Percentiles rank a stretch among this genome's conserved stretches.
These are phyloP conservation scores for Andrena praecox DNA, from an alignment of 2,888 invertebrate genomes.

Conservation along the genomic window DNA sequence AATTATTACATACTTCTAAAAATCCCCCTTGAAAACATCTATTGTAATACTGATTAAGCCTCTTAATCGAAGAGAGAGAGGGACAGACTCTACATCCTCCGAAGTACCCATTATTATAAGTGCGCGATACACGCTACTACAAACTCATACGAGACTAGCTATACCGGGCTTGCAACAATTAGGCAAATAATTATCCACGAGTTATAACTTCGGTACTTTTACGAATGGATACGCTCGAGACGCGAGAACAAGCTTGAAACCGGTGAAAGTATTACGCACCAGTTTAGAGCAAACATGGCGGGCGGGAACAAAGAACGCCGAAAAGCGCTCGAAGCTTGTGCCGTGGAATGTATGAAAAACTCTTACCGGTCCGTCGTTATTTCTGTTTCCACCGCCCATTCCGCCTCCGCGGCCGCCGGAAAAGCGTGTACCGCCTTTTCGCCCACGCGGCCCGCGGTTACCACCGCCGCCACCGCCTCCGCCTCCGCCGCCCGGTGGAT, in stretches of 20 bases:
- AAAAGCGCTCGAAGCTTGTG: background rate
- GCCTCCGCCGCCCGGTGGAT: constrained; percentile 71
- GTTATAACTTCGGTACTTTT: background rate
- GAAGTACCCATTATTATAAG: background rate
- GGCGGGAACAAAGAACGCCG: background rate
- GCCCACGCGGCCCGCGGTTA: constrained; percentile 78
- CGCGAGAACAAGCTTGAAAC: background rate
- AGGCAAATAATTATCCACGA: background rate
- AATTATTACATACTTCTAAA: too few species aligned
- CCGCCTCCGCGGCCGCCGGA: constrained; percentile 80
- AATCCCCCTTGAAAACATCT: too few species aligned
- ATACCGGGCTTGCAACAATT: background rate
- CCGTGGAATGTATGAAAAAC: background rate
- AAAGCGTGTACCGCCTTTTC: constrained; percentile 79
- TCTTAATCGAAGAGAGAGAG: too few species aligned
- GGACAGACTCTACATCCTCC: background rate
- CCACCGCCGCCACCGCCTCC: constrained; percentile 76
- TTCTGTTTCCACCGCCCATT: constrained; percentile 69
- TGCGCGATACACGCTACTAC: background rate
- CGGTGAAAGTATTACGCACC: constrained; percentile 40
- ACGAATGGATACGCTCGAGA: background rate
- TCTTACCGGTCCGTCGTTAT: constrained; percentile 74
- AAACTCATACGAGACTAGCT: background rate
- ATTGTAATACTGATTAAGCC: too few species aligned
- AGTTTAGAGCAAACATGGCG: constrained; percentile 53